These are phyloP conservation scores for Bombyx mandarina DNA, from an alignment of 1,140 invertebrate genomes.

Conservation along the genomic window DNA sequence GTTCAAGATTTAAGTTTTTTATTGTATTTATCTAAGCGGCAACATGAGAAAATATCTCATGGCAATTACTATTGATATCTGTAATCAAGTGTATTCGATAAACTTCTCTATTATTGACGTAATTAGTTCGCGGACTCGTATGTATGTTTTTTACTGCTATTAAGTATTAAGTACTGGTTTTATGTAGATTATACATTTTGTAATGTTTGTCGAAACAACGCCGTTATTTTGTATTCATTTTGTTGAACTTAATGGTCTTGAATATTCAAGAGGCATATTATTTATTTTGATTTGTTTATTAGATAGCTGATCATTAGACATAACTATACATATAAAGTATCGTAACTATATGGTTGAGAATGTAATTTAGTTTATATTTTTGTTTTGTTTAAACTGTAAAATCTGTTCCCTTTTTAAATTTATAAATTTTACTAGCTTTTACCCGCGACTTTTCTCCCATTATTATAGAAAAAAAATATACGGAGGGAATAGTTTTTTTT, in stretches of 20 bases:
- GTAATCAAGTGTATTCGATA: constrained; percentile 32
- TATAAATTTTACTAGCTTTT: no score
- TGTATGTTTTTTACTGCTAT: constrained; percentile 31
- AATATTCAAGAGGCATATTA: no score
- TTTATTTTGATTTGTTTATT: no score
- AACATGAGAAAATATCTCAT: constrained; percentile 34
- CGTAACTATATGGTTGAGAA: no score
- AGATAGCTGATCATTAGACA: no score
- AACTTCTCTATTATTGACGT: constrained; percentile 48
- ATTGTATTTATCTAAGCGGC: constrained; percentile 9
- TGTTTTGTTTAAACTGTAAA: no score
- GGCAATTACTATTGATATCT: constrained; percentile 31
- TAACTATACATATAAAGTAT: no score
- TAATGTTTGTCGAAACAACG: constrained; percentile 8
- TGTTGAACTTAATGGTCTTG: constrained; percentile 1
- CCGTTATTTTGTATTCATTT: constrained; percentile 2
- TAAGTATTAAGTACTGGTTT: constrained; percentile 18
- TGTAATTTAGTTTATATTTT: no score
- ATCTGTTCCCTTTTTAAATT: no score
- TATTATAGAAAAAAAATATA: no score
- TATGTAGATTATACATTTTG: constrained; percentile 12
- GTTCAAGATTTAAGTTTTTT: not conserved
- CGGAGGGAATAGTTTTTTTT: no score
- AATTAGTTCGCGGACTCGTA: constrained; percentile 39
- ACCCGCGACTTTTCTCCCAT: no score